A percentile compares a stretch with the other conserved stretches of the same genome.
phyloP scores from a whole-genome alignment of 2,113 vertebrate species.

The Clarias macrocephalus region DNA sequence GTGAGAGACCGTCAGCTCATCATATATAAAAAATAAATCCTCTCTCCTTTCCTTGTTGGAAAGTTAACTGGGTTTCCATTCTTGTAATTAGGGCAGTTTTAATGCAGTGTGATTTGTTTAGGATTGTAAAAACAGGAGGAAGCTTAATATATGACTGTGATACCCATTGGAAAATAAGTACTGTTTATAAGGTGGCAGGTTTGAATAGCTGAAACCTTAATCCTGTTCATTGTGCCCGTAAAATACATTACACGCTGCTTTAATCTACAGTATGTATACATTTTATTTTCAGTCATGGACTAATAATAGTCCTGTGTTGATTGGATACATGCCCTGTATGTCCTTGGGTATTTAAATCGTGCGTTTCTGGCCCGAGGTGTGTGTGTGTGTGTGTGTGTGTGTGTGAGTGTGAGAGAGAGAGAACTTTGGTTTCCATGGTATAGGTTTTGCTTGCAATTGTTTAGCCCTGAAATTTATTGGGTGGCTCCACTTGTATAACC shows the following conservation, averaged over 20 bases:
- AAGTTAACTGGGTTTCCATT: constrained; percentile 8
- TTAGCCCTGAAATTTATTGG: constrained; percentile 38
- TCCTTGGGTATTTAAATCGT: constrained; percentile 38
- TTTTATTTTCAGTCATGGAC: constrained; percentile 1
- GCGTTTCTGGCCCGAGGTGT: constrained; percentile 8
- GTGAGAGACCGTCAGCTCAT: too few species aligned
- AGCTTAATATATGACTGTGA: not conserved
- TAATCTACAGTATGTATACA: not conserved
- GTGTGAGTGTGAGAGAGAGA: not conserved
- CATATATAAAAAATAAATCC: not conserved
- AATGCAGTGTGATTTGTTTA: not conserved
- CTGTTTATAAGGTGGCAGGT: constrained; percentile 3
- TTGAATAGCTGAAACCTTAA: constrained; percentile 4
- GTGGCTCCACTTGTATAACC: constrained; percentile 31
- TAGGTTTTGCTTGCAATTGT: constrained; percentile 30
- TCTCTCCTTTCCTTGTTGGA: constrained; percentile 9
- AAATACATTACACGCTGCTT: constrained; percentile 12
- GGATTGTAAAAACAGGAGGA: not conserved
- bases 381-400: not conserved
- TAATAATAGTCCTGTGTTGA: constrained; percentile 31
- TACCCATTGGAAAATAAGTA: constrained; percentile 14
- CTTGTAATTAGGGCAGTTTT: constrained; percentile 9
- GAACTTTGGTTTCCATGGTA: constrained; percentile 41
- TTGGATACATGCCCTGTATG: constrained; percentile 24
- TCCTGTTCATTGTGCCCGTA: not conserved